Base-by-base conservation (phyloP, 2,797 vertebrate species). In the Miichthys miiuy region DNA sequence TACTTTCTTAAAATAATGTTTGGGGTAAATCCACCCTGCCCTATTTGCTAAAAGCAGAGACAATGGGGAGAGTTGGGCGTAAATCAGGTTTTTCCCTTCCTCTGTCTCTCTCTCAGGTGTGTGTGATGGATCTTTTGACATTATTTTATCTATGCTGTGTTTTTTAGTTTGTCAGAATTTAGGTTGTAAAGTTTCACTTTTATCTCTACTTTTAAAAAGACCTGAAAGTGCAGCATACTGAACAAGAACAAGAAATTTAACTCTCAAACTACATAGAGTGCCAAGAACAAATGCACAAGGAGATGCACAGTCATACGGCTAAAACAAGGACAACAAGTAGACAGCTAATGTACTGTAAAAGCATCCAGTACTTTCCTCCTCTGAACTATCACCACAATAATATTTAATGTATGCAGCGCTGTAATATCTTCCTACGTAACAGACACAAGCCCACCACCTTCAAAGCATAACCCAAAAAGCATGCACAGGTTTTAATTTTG, bases 371-470 rank as follows among this genome's bases (percentile, higher is more conserved):
- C 27, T 60, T 23, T 63, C 17, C 17, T 52, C 57, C 17, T 27
- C 41, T 62, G 1, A 69, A 25, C 64, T 44, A 34, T 16, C 50
- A 52, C 25, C 13, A 7, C 12, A 38, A 18, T 66, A 18, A 50
- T 41, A n/a, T n/a, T n/a, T n/a, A 52, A 68, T 44, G 17, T 16
- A 41, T 10, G n/a, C 20, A 18, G 10, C 18, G n/a, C 55, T 65
- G 14, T 38, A 12, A 48, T 18, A 48, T 66, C 55, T 47, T 23
- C 30, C 13, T 20, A 60, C 5, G 25, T 27, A 57, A 55, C n/a
- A 69, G 4, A 70, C 18, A 62, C 57, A 55, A 58, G 4, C 34
- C 5, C 55, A 69, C 9, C 47, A 17, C 51, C 47, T 64, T 65
- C 3, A 41, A 30, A 66, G 30, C 16, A 41, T 20, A 27, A 42